Evolutionary conservation across 2,797 vertebrate species (phyloP).

Genomic region (Tenualosa thibaudeaui): DNA sequence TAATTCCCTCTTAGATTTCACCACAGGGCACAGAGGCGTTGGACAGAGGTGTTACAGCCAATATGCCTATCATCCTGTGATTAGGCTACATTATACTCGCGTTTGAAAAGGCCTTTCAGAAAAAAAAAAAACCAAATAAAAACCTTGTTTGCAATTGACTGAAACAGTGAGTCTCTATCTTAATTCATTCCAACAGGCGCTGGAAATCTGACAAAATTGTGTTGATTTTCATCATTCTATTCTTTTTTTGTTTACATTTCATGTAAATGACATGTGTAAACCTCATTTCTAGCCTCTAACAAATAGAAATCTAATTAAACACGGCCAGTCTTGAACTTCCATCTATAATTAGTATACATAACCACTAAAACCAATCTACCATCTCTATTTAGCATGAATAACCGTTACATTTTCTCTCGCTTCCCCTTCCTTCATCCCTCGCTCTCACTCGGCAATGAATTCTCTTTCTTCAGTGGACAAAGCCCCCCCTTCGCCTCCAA

Average conservation of each 20-base stretch:
- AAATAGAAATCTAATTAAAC: neutral
- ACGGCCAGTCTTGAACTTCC: neutral
- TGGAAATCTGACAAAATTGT: neutral
- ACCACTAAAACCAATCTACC: neutral
- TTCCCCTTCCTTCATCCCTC: neutral
- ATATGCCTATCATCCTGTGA: too few relatives aligned
- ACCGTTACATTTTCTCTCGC: neutral
- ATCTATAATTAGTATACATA: neutral
- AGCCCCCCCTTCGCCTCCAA: slow-evolving; percentile 47
- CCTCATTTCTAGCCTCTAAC: neutral
- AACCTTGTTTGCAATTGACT: neutral
- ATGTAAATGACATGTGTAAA: neutral
- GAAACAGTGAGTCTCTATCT: neutral
- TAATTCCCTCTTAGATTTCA: neutral
- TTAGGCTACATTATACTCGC: neutral
- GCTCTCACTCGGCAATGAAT: neutral
- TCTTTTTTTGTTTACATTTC: neutral
- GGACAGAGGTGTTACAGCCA: too few relatives aligned
- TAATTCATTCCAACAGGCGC: neutral
- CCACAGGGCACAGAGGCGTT: neutral
- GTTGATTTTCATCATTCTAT: neutral
- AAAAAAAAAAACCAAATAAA: too few relatives aligned
- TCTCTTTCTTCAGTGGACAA: slow-evolving; percentile 41
- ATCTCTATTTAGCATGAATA: neutral
- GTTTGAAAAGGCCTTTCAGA: neutral